Evolutionary conservation across 2,888 invertebrate genomes (phyloP).

Genomic region (Lamellibrachia columna): DNA sequence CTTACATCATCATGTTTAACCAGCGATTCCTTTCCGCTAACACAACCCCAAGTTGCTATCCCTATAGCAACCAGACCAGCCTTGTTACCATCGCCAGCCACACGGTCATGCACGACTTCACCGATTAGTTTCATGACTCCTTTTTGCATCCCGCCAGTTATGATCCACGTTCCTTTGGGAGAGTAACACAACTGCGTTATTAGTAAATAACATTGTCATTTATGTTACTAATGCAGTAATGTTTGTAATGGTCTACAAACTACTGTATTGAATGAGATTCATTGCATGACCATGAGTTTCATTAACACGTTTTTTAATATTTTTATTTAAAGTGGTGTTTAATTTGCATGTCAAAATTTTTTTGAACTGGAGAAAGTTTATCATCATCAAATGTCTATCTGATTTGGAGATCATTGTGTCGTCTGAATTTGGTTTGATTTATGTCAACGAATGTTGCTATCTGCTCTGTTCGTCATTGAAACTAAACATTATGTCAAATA

Average conservation of each 20-base stretch:
- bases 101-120: slow-evolving; percentile 64
- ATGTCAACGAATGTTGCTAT: no score
- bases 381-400: no score
- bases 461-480: no score
- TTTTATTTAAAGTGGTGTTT: no score
- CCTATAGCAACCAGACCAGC: slow-evolving; percentile 63
- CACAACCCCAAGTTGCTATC: slow-evolving; percentile 64
- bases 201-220: neutral
- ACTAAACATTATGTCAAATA: no score
- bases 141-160: slow-evolving; percentile 64
- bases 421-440: no score
- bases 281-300: no score
- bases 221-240: neutral
- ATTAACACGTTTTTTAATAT: no score
- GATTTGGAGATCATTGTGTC: no score
- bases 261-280: neutral
- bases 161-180: slow-evolving; percentile 64
- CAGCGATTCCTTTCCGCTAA: slow-evolving; percentile 59
- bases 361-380: no score
- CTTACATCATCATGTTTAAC: slow-evolving; percentile 45
- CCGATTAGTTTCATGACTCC: slow-evolving; percentile 67
- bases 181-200: neutral
- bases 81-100: slow-evolving; percentile 53
- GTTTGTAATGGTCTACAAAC: neutral
- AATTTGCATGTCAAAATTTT: no score